Evolutionary conservation across 2,797 vertebrate genomes (phyloP).

Genomic region (Perodicticus potto): DNA sequence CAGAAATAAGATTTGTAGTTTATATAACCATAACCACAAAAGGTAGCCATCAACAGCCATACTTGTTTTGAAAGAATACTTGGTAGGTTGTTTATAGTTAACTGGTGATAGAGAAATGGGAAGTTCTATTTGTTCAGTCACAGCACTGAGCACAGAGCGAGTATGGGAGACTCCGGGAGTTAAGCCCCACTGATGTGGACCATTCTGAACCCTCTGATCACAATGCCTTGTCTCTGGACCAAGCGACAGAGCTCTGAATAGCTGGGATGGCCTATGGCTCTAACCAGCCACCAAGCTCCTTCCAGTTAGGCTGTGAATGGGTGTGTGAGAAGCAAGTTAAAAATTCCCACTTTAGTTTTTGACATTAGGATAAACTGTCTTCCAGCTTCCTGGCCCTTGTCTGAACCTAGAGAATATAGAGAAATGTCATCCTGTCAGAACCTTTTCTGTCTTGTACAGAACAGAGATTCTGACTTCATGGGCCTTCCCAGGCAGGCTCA

Average conservation of each 20-base stretch:
- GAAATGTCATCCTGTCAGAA: constrained; percentile 36
- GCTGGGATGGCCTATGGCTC: not conserved
- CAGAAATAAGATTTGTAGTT: not conserved
- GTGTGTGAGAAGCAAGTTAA: not conserved
- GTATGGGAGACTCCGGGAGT: not conserved
- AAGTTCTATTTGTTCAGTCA: not conserved
- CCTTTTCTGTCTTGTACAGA: constrained; percentile 44
- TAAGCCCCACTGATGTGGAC: not conserved
- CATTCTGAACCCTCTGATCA: not conserved
- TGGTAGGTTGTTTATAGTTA: not conserved
- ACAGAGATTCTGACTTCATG: not conserved
- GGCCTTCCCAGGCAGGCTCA: constrained; percentile 40
- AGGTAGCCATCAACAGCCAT: not conserved
- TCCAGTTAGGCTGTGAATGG: constrained; percentile 33
- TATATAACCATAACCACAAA: not conserved
- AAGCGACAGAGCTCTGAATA: not conserved
- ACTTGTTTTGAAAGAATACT: constrained; percentile 29
- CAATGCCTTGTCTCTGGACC: not conserved
- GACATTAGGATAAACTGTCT: constrained; percentile 37
- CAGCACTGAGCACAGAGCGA: not conserved
- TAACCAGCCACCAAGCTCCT: constrained; percentile 27
- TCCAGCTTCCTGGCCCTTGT: not conserved
- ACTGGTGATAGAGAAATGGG: not conserved
- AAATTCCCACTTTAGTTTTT: constrained; percentile 46
- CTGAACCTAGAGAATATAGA: constrained; percentile 42